Base-by-base conservation (phyloP, 1,140 invertebrate species). In the Apocrypta bakeri region DNA sequence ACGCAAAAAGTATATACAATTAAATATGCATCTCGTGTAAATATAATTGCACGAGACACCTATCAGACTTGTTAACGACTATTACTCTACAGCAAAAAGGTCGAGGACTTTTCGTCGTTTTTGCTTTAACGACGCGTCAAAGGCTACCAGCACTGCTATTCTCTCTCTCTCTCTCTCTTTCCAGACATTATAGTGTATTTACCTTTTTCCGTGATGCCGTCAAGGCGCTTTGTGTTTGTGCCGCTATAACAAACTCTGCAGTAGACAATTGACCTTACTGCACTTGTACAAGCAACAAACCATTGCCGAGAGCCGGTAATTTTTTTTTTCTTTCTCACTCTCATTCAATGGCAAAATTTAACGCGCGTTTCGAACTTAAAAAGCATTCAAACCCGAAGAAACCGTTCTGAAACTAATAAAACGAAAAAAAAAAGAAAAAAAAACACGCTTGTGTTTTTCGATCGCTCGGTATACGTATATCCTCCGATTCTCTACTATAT, bases 331-430 rank as follows among this genome's bases (percentile, higher is more conserved):
- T 61, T 3, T 12, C 11, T 14, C 56, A 6, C n/a, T 12, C n/a
- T 61, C 56, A 12, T 27, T 66, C 76, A 56, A 78, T 68, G 33
- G 3, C 76, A 27, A 69, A 79, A 79, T n/a, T n/a, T n/a, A n/a
- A n/a, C n/a, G n/a, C n/a, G n/a, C n/a, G n/a, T 68, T 79, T 48
- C 4, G 64, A 21, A 17, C 61, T 2, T 64, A 27, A 27, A 64
- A n/a, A n/a, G n/a, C n/a, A n/a, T n/a, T n/a, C n/a, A n/a, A n/a
- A n/a, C n/a, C n/a, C n/a, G n/a, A n/a, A n/a, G n/a, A n/a, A n/a
- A n/a, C n/a, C n/a, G n/a, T n/a, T n/a, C n/a, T n/a, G n/a, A n/a
- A n/a, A n/a, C n/a, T n/a, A n/a, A n/a, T n/a, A n/a, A n/a, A n/a
- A n/a, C n/a, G n/a, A n/a, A 61, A 61, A 14, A 61, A 12, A 61